Conservation (phyloP, 1,140 invertebrate genomes). For the Vanessa tameamea region DNA sequence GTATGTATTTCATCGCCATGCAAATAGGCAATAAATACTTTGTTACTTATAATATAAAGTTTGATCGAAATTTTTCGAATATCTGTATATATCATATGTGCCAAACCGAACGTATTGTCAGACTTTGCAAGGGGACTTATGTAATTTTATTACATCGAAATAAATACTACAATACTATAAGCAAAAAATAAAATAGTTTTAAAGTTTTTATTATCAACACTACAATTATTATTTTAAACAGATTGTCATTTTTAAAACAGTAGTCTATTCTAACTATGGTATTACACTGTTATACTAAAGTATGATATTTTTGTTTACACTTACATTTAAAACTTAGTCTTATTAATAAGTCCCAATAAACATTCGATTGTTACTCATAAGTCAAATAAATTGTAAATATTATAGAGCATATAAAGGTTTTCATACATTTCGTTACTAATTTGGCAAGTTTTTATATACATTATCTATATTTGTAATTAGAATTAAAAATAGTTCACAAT, state of each 20-base stretch:
- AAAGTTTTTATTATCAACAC: conserved; percentile 68
- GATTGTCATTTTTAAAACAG: conserved; percentile 44
- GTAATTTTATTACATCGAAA: neutral
- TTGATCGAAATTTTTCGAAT: too few relatives aligned
- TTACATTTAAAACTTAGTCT: conserved; percentile 9
- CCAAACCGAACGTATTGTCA: too few relatives aligned
- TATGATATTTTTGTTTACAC: conserved; percentile 52
- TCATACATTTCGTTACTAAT: conserved; percentile 27
- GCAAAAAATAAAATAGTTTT: neutral
- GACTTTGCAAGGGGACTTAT: too few relatives aligned
- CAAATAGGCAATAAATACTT: too few relatives aligned
- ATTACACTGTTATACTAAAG: conserved; percentile 52
- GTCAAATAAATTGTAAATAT: conserved; percentile 11
- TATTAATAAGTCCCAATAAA: conserved; percentile 28
- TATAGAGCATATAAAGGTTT: conserved; percentile 15
- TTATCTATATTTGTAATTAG: conserved; percentile 16
- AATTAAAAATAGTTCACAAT: conserved; percentile 21
- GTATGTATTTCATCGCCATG: too few relatives aligned
- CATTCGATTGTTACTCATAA: conserved; percentile 22
- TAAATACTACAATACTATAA: conserved; percentile 21
- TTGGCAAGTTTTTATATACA: conserved; percentile 32
- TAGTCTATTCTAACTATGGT: conserved; percentile 50
- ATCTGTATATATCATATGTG: too few relatives aligned
- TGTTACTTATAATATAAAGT: too few relatives aligned
- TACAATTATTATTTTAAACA: conserved; percentile 64